Evolutionary conservation across 1,140 invertebrate genomes (phyloP), one percentile per base, ranked within the genome.

Genomic region (Diachasmimorpha longicaudata): DNA sequence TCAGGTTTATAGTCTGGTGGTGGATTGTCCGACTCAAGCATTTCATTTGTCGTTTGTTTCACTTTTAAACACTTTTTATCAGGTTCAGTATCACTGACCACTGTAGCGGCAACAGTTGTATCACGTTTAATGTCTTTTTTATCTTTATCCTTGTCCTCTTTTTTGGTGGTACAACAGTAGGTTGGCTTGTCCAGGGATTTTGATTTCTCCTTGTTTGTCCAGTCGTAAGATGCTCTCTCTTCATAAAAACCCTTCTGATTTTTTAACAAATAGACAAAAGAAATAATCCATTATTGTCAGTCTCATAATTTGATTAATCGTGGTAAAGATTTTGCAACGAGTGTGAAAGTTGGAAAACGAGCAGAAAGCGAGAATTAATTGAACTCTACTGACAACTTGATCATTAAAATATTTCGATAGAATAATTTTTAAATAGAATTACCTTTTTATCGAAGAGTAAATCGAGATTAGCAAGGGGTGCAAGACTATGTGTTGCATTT

Each of bases 401-500:
- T n/a, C n/a, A 31, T 31, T 31, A 31, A 6, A 31, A 31, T 6
- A 6, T 31, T 31, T 31, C n/a, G n/a, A n/a, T n/a, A 31, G 31
- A 31, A 31, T 31, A 31, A 31, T 31, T 31, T 31, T 31, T 31
- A 31, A 6, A 31, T 31, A 31, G 6, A 66, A 52, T 63, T 81
- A 89, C 87, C 85, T 88, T 89, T 72, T 86, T 87, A 72, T 89
- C 88, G 52, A 88, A 89, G 58, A 85, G 80, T 67, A 86, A 72
- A 77, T 89, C 88, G 52, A 88, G 82, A 82, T 87, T 88, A 68
- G 81, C 86, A 69, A 87, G 78, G 11, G 87, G 85, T 37, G 86
- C 85, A 70, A 88, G 78, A 73, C 84, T 87, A 71, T 89, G 87
- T 1, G 88, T 89, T 31, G 90, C 87, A 80, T 92, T 91, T 55